These are phyloP conservation scores for Gonocerus acuteangulatus DNA, from an alignment of 2,888 invertebrate species.

Conservation along the genomic window DNA sequence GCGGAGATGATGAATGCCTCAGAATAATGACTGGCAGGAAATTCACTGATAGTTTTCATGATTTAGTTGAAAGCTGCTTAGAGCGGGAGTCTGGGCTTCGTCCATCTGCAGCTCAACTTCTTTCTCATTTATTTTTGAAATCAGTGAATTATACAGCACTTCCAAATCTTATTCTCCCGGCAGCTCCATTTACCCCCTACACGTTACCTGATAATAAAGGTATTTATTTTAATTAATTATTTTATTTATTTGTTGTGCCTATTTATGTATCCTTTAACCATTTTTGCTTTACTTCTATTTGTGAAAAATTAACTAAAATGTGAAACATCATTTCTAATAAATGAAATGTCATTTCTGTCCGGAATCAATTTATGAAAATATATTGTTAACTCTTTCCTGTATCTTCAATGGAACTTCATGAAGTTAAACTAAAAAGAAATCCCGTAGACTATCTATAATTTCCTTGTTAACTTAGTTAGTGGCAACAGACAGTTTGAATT, in stretches of 20 bases:
- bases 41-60: conserved; percentile 70
- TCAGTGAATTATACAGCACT: conserved; percentile 55
- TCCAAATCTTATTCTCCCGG: conserved; percentile 58
- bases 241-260: conserved; percentile 7
- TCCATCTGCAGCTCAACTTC: conserved; percentile 60
- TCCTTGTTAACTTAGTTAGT: too few relatives aligned
- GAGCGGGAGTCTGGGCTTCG: conserved; percentile 61
- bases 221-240: conserved; percentile 42
- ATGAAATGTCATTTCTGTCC: too few relatives aligned
- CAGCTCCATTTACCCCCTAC: conserved; percentile 58
- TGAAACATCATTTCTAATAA: too few relatives aligned
- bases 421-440: too few relatives aligned
- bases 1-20: conserved; percentile 36
- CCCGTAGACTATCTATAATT: too few relatives aligned
- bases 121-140: conserved; percentile 70
- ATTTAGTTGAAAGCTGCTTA: conserved; percentile 64
- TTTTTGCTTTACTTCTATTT: background rate
- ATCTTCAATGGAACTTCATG: too few relatives aligned
- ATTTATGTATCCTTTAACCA: background rate
- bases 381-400: too few relatives aligned
- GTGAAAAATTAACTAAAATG: too few relatives aligned
- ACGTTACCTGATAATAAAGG: conserved; percentile 48
- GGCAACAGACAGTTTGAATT: too few relatives aligned
- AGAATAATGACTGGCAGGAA: conserved; percentile 45
- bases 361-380: too few relatives aligned